Conservation (phyloP, 2,797 vertebrate genomes). For the Acipenser ruthenus region DNA sequence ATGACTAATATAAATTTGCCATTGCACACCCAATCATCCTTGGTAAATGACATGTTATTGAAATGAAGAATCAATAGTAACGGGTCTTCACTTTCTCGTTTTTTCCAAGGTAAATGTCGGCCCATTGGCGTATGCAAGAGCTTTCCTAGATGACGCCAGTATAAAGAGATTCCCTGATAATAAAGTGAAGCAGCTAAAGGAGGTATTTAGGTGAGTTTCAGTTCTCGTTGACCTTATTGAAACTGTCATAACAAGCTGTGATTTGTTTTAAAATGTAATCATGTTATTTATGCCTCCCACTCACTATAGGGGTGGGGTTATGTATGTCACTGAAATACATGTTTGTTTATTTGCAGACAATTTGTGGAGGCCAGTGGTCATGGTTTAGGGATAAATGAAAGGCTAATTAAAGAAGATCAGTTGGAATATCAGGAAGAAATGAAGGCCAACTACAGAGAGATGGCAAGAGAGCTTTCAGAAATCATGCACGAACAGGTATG, state of each 20-base stretch:
- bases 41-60: neutral
- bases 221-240: neutral
- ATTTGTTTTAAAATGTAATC: neutral
- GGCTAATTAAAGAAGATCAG: constrained; percentile 92
- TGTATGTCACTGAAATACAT: constrained; percentile 8
- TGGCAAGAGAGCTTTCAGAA: constrained; percentile 81
- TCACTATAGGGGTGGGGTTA: neutral
- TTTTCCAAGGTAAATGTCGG: constrained; percentile 83
- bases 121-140: constrained; percentile 88
- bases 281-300: neutral
- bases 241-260: too few relatives aligned
- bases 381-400: constrained; percentile 78
- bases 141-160: constrained; percentile 82
- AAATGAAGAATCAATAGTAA: neutral
- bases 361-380: constrained; percentile 92
- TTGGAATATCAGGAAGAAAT: constrained; percentile 95
- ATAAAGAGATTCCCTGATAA: constrained; percentile 92
- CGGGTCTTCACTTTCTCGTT: neutral
- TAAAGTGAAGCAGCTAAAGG: constrained; percentile 92
- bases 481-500: constrained; percentile 92
- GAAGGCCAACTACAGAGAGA: constrained; percentile 90
- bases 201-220: constrained; percentile 87
- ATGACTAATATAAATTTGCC: too few relatives aligned
- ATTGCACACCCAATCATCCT: neutral
- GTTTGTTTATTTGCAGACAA: constrained; percentile 59